Base-by-base conservation (phyloP, 2,888 invertebrate species). In the Argynnis bischoffii region DNA sequence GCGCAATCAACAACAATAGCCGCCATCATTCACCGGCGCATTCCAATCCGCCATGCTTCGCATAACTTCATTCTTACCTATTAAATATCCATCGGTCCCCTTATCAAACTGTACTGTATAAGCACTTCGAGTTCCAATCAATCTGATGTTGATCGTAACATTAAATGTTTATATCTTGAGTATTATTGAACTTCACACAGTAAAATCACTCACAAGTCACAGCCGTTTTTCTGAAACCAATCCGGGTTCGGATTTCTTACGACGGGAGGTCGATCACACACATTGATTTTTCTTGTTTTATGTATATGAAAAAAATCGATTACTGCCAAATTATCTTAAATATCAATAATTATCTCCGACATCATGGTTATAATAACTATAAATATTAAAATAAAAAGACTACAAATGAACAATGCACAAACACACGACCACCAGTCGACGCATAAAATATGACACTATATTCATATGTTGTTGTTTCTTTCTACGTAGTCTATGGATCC, bases 21-120 rank as follows among this genome's bases (percentile, higher is more conserved):
- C 73, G 72, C 74, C 76, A 74, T 73, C 72, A 70, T 69, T 69
- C 69, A 73, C 82, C 81, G 81, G 80, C 78, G 78, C 81, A 85
- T 81, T 83, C 79, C 77, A 73, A 70, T 76, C 75, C 72, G 74
- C 74, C 76, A 79, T 79, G 76, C 72, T 75, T 75, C 67, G 64
- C 69, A 67, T 65, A 74, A 65, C 70, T 73, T 73, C 70, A 71
- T 71, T 68, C 77, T 80, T 84, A 88, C 89, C 88, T 89, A 81
- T 73, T 86, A 89, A 77, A 83, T 80, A 82, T 84, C 88, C 90
- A 90, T 90, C 75, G 82, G 82, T 73, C 74, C 74, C 75, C 71
- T 71, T 59, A 67, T 56, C 55, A 51, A 56, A 55, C 46, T 66
- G 65, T 53, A 67, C 59, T 26, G 26, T 26, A 64, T 67, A 66